Evolutionary conservation across 1,140 invertebrate species (phyloP).

Genomic region (Tenebrio molitor): DNA sequence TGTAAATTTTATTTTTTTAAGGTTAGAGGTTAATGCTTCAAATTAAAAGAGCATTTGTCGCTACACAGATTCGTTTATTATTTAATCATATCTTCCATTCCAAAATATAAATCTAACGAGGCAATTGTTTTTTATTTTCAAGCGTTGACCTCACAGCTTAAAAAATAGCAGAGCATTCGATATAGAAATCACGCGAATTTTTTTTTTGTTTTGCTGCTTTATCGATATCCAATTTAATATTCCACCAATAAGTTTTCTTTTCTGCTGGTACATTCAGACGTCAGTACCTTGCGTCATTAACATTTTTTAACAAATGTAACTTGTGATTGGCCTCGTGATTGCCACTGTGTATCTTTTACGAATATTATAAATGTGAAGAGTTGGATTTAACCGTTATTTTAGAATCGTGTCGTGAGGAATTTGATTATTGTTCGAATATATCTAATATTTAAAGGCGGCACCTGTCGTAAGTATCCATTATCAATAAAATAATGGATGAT

Average conservation of each 20-base stretch:
- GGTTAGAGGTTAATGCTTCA: constrained; percentile 24
- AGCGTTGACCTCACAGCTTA: constrained; percentile 22
- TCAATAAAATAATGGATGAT: no score
- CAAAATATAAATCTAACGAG: constrained; percentile 15
- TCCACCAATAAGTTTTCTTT: background rate
- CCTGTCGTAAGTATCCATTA: no score
- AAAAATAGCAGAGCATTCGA: constrained; percentile 2
- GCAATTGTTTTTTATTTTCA: constrained; percentile 25
- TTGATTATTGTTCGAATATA: no score
- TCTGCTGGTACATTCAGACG: background rate
- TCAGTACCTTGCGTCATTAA: constrained; percentile 10
- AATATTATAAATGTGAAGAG: no score
- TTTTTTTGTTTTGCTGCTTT: background rate
- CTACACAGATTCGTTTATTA: background rate
- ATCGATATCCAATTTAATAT: background rate
- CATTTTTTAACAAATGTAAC: constrained; percentile 2
- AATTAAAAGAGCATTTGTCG: constrained; percentile 18
- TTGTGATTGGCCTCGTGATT: background rate
- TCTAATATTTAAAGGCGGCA: no score
- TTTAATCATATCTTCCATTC: constrained; percentile 38
- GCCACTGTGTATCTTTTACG: background rate
- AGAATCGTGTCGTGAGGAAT: no score
- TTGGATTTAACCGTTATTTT: no score
- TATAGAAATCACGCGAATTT: constrained; percentile 4
- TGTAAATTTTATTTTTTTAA: background rate